A percentile compares a stretch with the other conserved stretches of the same genome.
These are phyloP conservation scores for Drosophila lini DNA, from an alignment of 1,140 invertebrate species.

Conservation along the genomic window DNA sequence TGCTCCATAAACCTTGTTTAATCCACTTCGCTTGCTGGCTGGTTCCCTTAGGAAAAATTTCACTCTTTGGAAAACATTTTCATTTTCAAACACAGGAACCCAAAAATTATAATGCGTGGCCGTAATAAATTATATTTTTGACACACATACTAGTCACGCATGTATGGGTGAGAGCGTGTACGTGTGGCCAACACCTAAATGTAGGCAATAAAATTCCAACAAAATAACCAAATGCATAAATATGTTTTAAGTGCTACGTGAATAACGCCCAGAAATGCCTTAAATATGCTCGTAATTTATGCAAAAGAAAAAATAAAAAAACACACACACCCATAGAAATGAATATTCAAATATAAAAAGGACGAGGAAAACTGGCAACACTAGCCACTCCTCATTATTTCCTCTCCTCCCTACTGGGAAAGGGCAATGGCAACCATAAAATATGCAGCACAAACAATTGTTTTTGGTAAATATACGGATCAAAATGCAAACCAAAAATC, in stretches of 20 bases:
- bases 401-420: neutral
- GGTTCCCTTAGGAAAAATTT: conserved; percentile 8
- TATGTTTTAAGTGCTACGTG: conserved; percentile 48
- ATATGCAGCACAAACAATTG: conserved; percentile 58
- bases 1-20: conserved; percentile 11
- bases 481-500: conserved; percentile 48
- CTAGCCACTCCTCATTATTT: neutral
- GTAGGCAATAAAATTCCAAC: conserved; percentile 49
- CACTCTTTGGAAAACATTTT: conserved; percentile 15
- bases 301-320: conserved; percentile 32
- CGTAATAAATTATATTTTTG: conserved; percentile 65
- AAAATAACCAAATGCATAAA: conserved; percentile 60
- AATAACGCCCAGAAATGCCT: conserved; percentile 28
- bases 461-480: conserved; percentile 34
- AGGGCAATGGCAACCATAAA: conserved; percentile 27
- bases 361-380: neutral
- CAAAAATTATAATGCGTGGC: conserved; percentile 41
- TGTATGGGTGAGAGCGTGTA: conserved; percentile 2
- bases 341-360: conserved; percentile 28
- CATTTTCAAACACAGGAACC: conserved; percentile 17
- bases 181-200: conserved; percentile 37
- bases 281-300: conserved; percentile 62
- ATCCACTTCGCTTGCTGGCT: neutral
- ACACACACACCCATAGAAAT: conserved; percentile 9
- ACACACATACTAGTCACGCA: conserved; percentile 17